A percentile compares a stretch with the other conserved stretches of the same genome.
Evolutionary conservation across 35 echinoderm and acorn worm genomes (phyloP).

Genomic region (Lytechinus pictus): DNA sequence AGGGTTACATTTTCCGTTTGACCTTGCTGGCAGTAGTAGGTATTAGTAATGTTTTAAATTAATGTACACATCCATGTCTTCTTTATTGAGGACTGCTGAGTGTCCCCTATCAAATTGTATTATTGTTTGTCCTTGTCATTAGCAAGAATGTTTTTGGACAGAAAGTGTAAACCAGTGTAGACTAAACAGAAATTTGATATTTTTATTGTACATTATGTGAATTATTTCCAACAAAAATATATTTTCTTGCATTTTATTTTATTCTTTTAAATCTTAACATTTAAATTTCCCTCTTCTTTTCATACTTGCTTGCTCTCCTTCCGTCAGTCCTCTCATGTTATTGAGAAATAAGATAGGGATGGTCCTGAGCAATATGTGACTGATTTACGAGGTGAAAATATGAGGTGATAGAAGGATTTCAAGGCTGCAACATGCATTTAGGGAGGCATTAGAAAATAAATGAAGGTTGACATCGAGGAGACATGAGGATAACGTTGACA

Average conservation of each 20-base stretch:
- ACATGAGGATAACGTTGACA: not conserved
- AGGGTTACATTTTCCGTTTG: not conserved
- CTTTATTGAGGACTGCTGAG: no score
- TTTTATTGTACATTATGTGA: no score
- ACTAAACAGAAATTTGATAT: not conserved
- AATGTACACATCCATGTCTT: no score
- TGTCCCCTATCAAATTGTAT: no score
- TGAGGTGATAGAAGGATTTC: not conserved
- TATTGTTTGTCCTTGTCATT: no score
- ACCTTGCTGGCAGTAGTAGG: not conserved
- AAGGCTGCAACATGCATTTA: slow-evolving; percentile 11
- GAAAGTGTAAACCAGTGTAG: not conserved
- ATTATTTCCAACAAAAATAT: no score
- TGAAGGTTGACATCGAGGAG: not conserved
- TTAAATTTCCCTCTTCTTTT: not conserved
- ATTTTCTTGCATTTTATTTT: not conserved
- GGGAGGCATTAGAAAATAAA: not conserved
- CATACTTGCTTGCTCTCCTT: not conserved
- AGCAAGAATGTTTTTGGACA: no score
- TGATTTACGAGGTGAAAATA: slow-evolving; percentile 11
- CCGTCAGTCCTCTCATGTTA: not conserved
- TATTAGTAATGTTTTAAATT: not conserved
- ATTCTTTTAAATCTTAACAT: not conserved
- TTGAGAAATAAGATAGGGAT: not conserved
- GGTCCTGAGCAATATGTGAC: not conserved